Conservation (phyloP, 2,113 vertebrate genomes). For the Gorsachius goisagi region DNA sequence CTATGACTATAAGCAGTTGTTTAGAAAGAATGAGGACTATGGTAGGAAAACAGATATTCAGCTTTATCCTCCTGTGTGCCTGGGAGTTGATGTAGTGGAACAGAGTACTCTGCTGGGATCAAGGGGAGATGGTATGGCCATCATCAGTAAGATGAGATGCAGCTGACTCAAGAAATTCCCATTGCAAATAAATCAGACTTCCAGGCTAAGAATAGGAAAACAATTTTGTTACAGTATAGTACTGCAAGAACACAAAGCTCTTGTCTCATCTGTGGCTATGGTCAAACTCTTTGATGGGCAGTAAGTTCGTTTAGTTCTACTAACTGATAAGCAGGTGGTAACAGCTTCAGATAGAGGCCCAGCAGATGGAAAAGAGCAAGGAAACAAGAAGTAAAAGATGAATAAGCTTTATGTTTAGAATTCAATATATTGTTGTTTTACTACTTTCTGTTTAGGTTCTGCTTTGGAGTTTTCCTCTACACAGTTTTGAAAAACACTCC, state of each 20-base stretch:
- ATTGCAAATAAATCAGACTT: slow-evolving; percentile 41
- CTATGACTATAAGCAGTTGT: neutral
- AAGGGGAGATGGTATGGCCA: neutral
- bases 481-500: neutral
- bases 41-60: slow-evolving; percentile 27
- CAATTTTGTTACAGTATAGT: neutral
- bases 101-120: slow-evolving; percentile 42
- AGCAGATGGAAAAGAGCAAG: neutral
- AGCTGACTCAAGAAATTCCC: slow-evolving; percentile 19
- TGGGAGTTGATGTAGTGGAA: slow-evolving; percentile 29
- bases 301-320: neutral
- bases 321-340: neutral
- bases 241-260: neutral
- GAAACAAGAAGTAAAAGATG: neutral
- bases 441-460: neutral
- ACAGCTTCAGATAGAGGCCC: neutral
- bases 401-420: neutral
- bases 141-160: slow-evolving; percentile 43
- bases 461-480: neutral
- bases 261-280: neutral
- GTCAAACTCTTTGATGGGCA: neutral
- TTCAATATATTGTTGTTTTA: neutral
- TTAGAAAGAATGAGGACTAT: slow-evolving; percentile 12
- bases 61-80: neutral
- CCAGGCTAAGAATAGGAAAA: neutral